Conservation (phyloP, 1,140 invertebrate species). For the Papilio dardanus region DNA sequence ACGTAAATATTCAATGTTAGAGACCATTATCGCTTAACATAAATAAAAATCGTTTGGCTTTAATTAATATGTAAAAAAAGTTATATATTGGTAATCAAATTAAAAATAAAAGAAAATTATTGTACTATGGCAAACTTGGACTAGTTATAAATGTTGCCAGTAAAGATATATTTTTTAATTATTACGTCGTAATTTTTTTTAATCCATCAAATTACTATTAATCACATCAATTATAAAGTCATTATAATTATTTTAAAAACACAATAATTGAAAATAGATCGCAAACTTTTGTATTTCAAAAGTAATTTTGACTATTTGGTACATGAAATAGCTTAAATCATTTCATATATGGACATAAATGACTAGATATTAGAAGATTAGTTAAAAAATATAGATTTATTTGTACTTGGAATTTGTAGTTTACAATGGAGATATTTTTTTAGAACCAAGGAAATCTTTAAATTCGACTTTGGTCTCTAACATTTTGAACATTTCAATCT, state of each 20-base stretch:
- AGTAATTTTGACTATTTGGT: background rate
- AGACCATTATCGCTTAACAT: background rate
- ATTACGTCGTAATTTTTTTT: background rate
- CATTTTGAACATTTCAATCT: slow-evolving; percentile 7
- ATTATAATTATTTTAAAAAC: no score
- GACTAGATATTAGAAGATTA: background rate
- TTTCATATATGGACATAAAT: background rate
- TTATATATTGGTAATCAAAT: background rate
- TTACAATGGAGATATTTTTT: no score
- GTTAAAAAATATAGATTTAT: no score
- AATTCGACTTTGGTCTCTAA: background rate
- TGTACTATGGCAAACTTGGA: background rate
- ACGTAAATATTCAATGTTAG: background rate
- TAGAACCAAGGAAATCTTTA: no score
- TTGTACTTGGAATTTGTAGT: no score
- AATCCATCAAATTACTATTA: background rate
- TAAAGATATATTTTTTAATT: background rate
- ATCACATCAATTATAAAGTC: background rate
- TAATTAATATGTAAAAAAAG: no score
- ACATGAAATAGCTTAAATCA: background rate
- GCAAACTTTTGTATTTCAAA: background rate
- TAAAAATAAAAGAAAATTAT: no score
- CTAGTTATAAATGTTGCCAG: background rate
- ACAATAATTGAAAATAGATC: background rate
- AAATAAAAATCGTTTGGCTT: no score